Base-by-base conservation (phyloP, 2,113 vertebrate genomes). In the Callithrix jacchus region DNA sequence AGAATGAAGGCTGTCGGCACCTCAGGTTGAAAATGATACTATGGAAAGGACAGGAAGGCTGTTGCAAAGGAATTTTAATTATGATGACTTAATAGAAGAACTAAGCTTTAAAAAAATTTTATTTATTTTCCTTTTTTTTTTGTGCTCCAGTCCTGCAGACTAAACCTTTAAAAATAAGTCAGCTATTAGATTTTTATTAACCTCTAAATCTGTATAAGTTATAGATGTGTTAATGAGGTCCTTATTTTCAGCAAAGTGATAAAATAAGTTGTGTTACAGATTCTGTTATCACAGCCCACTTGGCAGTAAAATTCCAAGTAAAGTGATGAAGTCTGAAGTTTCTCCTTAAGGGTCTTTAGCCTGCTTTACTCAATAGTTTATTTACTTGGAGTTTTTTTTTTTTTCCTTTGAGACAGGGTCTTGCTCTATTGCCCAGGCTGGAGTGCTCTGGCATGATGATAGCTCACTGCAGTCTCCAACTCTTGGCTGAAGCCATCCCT, bases 181-280 rank as follows among this genome's bases (percentile, higher is more conserved):
- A 80, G 45, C 68, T 58, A 13, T 91, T 91, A 91, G 8, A 61
- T 84, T 90, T 94, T 93, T 87, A 79, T 93, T 91, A 77, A 83
- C 10, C 17, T 90, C 40, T 52, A 87, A 40, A 66, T 96, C 68
- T 90, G 10, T 61, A 4, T 87, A 76, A 96, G 47, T 70, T 91
- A 68, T 4, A 87, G 45, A 7, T 91, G 25, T 16, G 30, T 70
- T 30, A 87, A 42, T 8, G 76, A 61, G 90, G 45, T 93, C 30
- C 76, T 2, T 95, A 56, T 47, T 92, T 89, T 92, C 70, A 76
- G 54, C 45, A 71, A 83, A 93, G 45, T 70, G 56, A 25, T 52
- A 79, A 25, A 47, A 21, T 89, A 80, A 89, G 6, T 83, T 91
- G 66, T 87, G 66, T 12, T 91, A 85, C 64, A 95, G 64, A 85